These are phyloP conservation scores for Plagiodera versicolora DNA, from an alignment of 2,888 invertebrate genomes.

Conservation along the genomic window DNA sequence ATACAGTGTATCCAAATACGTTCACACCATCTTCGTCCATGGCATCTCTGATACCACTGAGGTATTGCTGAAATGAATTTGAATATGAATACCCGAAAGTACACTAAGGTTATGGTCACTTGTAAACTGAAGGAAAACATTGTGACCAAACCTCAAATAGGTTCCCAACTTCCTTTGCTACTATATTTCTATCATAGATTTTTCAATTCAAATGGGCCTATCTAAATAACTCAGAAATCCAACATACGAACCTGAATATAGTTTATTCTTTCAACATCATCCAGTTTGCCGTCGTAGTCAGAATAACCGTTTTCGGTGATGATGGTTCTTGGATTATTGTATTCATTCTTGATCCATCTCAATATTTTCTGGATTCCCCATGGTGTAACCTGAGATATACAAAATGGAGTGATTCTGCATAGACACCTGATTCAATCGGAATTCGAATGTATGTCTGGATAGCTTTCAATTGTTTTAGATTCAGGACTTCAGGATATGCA, in stretches of 20 bases:
- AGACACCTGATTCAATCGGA: background rate
- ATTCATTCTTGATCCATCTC: slow-evolving; percentile 45
- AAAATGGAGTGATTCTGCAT: too few species aligned
- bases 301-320: slow-evolving; percentile 63
- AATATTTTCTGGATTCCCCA: slow-evolving; percentile 61
- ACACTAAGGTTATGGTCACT: too few species aligned
- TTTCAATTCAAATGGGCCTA: too few species aligned
- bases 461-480: too few species aligned
- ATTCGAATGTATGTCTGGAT: too few species aligned
- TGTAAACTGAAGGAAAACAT: too few species aligned
- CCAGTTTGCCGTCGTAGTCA: slow-evolving; percentile 36
- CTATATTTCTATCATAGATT: too few species aligned
- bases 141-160: too few species aligned
- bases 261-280: slow-evolving; percentile 25
- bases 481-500: too few species aligned
- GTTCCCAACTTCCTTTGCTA: too few species aligned
- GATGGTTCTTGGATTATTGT: slow-evolving; percentile 57
- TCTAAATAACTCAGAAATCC: too few species aligned
- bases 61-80: slow-evolving; percentile 29
- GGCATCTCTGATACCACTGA: slow-evolving; percentile 30
- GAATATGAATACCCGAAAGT: too few species aligned
- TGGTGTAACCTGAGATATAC: slow-evolving; percentile 59
- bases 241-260: slow-evolving; percentile 20
- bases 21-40: slow-evolving; percentile 34
- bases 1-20: slow-evolving; percentile 36